Base-by-base conservation (phyloP, 92 coral and sea anemone genomes). In the Metridium senile region DNA sequence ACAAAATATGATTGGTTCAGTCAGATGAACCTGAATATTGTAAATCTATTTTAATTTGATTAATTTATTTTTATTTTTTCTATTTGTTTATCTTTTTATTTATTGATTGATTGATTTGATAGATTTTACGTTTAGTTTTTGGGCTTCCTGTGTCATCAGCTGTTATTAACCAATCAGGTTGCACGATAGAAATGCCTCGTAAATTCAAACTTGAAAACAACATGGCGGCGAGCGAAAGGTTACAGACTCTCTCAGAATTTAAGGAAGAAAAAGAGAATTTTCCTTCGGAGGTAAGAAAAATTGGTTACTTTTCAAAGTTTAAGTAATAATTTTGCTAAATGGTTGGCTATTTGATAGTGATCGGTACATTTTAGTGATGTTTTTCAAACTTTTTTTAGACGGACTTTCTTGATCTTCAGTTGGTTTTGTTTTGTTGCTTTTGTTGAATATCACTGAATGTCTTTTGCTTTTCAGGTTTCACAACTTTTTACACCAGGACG, bases 401-500 rank as follows among this genome's bases (percentile, higher is more conserved):
- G 0, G 39, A 52, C 25, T 16, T 57, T 43, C 26, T 33, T 45
- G 75, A 39, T 54, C 61, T 2, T 17, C 61, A 6, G 17, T 54
- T 22, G 3, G n/a, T 9, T 2, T 2, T 22, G 66, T 23, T 1
- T 23, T 27, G 31, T 7, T 26, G 33, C 27, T 52, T 54, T 70
- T 33, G 30, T 46, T 23, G 19, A 26, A 43, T 28, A 26, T 22
- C 28, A 29, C 4, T 27, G 13, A 33, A 68, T 17, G 16, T 54
- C 57, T 22, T 20, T 57, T 26, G 19, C 57, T 39, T 54, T 33
- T 18, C 26, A 79, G 84, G 59, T 70, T 27, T 30, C 68, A 11
- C 34, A 26, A 10, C 31, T 79, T 2, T 58, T 59, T 33, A 79
- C 84, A 16, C 98, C 98, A 53, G 86, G 86, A 28, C 84, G 98